Evolutionary conservation across 2,113 vertebrate species (phyloP).

Genomic region (Eptatretus burgeri): DNA sequence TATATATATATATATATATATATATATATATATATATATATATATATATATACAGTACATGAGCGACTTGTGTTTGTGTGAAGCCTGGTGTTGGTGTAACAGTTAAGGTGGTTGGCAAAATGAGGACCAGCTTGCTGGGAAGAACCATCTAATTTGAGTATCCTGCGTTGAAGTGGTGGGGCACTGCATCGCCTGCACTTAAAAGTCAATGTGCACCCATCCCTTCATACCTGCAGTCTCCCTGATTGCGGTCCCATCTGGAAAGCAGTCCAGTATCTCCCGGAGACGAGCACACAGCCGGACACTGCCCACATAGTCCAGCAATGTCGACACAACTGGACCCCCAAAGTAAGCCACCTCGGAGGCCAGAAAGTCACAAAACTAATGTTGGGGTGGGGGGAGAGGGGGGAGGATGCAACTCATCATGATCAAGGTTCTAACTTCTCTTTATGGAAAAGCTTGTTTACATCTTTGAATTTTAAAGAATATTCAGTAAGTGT

Average conservation of each 20-base stretch:
- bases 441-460: neutral
- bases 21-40: no score
- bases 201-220: neutral
- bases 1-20: no score
- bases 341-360: slow-evolving; percentile 37
- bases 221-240: slow-evolving; percentile 39
- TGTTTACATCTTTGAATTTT: neutral
- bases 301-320: slow-evolving; percentile 60
- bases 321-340: slow-evolving; percentile 49
- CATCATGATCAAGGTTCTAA: neutral
- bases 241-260: slow-evolving; percentile 45
- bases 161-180: neutral
- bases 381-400: slow-evolving; percentile 29
- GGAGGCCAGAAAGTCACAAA: slow-evolving; percentile 47
- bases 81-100: no score
- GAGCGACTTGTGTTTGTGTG: no score
- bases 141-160: neutral
- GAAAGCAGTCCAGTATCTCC: slow-evolving; percentile 41
- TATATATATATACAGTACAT: no score
- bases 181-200: neutral
- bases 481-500: neutral
- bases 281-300: slow-evolving; percentile 41
- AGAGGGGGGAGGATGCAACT: neutral
- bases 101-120: no score
- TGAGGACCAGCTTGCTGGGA: neutral